These are phyloP conservation scores for Neolamprologus sp. DNA, from an alignment of 2,113 vertebrate genomes.

Conservation along the genomic window DNA sequence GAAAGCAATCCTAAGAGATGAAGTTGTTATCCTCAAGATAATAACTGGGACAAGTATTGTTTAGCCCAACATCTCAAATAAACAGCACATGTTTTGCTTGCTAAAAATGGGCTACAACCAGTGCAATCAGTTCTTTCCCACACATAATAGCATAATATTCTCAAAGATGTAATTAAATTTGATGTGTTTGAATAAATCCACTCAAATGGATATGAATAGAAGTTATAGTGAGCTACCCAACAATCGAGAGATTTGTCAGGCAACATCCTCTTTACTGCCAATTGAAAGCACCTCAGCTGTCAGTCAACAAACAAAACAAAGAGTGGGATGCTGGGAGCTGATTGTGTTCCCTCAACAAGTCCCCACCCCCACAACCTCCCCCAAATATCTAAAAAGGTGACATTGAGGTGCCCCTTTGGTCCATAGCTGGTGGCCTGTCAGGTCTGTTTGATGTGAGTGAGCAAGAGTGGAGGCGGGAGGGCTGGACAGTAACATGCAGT, in stretches of 20 bases:
- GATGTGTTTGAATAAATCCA: neutral
- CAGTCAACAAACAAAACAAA: slow-evolving; percentile 61
- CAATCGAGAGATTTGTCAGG: slow-evolving; percentile 12
- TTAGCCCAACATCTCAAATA: neutral
- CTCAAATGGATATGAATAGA: neutral
- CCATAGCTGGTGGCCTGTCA: slow-evolving; percentile 87
- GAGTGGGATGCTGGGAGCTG: slow-evolving; percentile 38
- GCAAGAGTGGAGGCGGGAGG: slow-evolving; percentile 78
- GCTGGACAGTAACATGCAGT: slow-evolving; percentile 93
- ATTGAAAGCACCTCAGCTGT: slow-evolving; percentile 44
- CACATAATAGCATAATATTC: neutral
- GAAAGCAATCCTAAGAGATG: neutral
- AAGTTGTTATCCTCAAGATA: neutral
- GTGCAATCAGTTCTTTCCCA: neutral
- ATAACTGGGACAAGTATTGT: neutral
- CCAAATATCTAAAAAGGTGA: slow-evolving; percentile 88
- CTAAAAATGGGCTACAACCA: neutral
- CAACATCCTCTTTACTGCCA: slow-evolving; percentile 39
- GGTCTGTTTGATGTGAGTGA: slow-evolving; percentile 84
- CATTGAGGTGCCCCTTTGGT: slow-evolving; percentile 83
- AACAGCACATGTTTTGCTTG: neutral
- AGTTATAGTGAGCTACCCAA: neutral
- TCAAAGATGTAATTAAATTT: neutral
- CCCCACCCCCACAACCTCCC: slow-evolving; percentile 6
- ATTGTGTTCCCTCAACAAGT: slow-evolving; percentile 67